Evolutionary conservation across 2,888 invertebrate species (phyloP), one percentile per base, ranked within the genome.

Genomic region (Neuroscelio doddi): DNA sequence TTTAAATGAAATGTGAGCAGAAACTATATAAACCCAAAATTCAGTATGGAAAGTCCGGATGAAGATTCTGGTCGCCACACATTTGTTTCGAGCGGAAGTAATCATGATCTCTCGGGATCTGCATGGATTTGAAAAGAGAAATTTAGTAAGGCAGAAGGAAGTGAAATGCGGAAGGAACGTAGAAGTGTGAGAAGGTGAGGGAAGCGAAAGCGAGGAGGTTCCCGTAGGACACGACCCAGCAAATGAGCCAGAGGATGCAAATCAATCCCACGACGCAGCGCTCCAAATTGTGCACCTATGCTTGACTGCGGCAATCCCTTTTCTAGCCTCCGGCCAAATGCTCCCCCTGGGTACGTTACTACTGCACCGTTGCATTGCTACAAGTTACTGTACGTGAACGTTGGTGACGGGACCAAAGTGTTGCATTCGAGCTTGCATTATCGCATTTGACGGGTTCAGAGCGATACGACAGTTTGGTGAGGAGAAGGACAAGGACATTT

Each of bases 201-300:
- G 17, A 42, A 50, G 21, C 29, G 17, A 42, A 50, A 53, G 34
- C 44, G 58, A 29, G 39, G 39, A 14, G 14, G 41, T 9, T 76
- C 81, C 77, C 79, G 51, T 26, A 69, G 77, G 80, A 79, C 72
- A 68, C 74, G 75, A 78, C 78, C 80, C 75, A 56, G 76, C 75
- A 80, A 82, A 81, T 81, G 79, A 81, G 80, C 80, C 77, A 72
- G 76, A 74, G 79, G 79, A 81, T 82, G 81, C 81, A 82, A 82
- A 82, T 82, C 82, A 82, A 81, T 80, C 80, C 81, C 79, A 73
- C 67, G 76, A 72, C 75, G 74, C 78, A 57, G 61, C 68, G 70
- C 73, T 72, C 76, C 69, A 75, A 78, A 80, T 79, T 76, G 76
- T 73, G 72, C 75, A 71, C 71, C 76, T 74, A 75, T 74, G 74